phyloP scores from a whole-genome alignment of 2,888 invertebrate genomes.

The Tenthredo amoena region DNA sequence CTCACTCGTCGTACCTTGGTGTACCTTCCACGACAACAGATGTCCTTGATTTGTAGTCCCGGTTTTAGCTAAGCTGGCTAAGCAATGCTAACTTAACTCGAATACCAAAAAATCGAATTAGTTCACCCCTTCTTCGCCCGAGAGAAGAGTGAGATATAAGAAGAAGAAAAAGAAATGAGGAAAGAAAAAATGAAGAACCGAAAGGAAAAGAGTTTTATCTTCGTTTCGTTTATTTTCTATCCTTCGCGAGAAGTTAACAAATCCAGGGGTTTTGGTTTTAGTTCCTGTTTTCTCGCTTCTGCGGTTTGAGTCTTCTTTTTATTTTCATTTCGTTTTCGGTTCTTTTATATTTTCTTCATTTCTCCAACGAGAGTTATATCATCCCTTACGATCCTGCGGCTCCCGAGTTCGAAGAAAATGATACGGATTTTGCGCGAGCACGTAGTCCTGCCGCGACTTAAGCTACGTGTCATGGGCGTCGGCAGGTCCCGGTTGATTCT shows the following conservation, averaged over 20 bases:
- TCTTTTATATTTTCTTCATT: not conserved
- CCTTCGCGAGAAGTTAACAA: not conserved
- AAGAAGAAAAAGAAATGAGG: not conserved
- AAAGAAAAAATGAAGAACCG: not conserved
- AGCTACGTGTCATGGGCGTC: slow-evolving; percentile 48
- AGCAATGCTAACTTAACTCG: slow-evolving; percentile 14
- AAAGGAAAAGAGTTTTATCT: not conserved
- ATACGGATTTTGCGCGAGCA: slow-evolving; percentile 49
- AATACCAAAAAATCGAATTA: not conserved
- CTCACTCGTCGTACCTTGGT: slow-evolving; percentile 45
- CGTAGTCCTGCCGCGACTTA: slow-evolving; percentile 45
- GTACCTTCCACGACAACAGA: slow-evolving; percentile 49
- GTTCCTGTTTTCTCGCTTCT: not conserved
- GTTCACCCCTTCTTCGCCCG: not conserved
- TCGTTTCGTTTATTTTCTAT: too few relatives aligned
- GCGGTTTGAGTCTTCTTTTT: not conserved
- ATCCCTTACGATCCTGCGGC: not conserved
- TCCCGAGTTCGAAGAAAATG: slow-evolving; percentile 19
- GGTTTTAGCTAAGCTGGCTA: slow-evolving; percentile 30
- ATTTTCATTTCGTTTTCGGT: not conserved
- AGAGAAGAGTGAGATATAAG: not conserved
- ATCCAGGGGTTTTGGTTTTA: not conserved
- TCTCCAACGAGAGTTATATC: not conserved
- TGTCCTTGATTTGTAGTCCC: slow-evolving; percentile 46
- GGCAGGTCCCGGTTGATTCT: slow-evolving; percentile 46